Base-by-base conservation (phyloP, 1,140 invertebrate species). In the Drosophila ironensis region DNA sequence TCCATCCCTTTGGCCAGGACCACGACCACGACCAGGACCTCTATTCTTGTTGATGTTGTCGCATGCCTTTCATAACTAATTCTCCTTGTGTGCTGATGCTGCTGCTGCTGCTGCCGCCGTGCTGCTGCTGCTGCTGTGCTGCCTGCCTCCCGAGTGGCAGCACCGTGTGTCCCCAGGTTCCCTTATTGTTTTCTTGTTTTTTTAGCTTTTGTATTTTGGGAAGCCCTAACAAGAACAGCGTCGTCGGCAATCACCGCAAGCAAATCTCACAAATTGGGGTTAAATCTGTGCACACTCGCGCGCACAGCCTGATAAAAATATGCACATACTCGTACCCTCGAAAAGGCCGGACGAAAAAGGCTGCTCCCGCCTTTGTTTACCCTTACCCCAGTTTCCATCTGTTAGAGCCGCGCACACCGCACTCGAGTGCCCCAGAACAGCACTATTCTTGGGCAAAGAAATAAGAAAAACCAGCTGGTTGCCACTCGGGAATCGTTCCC, bases 211-310 rank as follows among this genome's bases (percentile, higher is more conserved):
- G 78, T 84, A 84, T 82, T 84, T 82, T 84, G 77, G 84, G 78
- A 84, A 72, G 66, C 78, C 77, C 70, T 73, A 72, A 71, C 52
- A 51, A 47, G 45, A 47, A 42, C 57, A 37, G 38, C 76, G 52
- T n/a, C n/a, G 37, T 30, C 76, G 56, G 56, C 67, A 81, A 82
- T 84, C 77, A 86, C 78, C 78, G 72, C 78, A 68, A 82, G 78
- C 78, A 84, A 84, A 86, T 84, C 77, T 82, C 73, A 82, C 78
- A 82, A 86, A 86, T 84, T 84, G 78, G 78, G 78, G 78, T 86
- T 84, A 84, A 84, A 84, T 84, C 80, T 84, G 46, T 54, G 41
- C 28, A 67, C 14, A 37, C 14, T 16, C 33, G 2, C 20, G 20
- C 33, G 14, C 33, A 37, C 12, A 35, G 11, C n/a, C 33, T 16